Evolutionary conservation across 92 coral and sea anemone species (phyloP), one percentile per base, ranked within the genome.

Genomic region (Heteractis magnifica): DNA sequence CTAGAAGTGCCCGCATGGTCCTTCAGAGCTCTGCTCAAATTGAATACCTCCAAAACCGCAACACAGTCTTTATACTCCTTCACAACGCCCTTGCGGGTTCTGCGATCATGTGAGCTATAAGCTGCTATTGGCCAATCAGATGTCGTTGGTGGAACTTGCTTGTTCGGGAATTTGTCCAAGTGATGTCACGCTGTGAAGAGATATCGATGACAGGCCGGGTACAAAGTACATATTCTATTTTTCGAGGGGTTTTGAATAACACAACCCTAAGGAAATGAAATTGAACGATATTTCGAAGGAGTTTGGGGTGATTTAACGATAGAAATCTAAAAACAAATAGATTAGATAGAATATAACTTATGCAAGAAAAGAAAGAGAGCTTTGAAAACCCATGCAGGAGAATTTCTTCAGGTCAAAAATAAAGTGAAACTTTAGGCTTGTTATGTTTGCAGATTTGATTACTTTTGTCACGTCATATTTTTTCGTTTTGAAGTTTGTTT

Each of bases 1-100:
- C 77, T 48, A 94, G 71, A 19, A 91, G 85, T 71, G 87, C 78
- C 80, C 84, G 88, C 97, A 93, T 93, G 77, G 82, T 75, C 74
- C 73, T 71, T 56, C 81, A 55, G 86, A 79, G 75, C 83, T 15
- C 16, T 8, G 52, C 74, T 44, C 52, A 60, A 10, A 2, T 50
- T 23, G 62, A 79, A 72, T 71, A 18, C 11, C 19, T 16, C 19
- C 13, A 4, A 49, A 75, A 75, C 58, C 65, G 49, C 23, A n/a
- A 26, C 5, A 14, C 80, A 59, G n/a, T 2, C 12, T 75, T 75
- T 75, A 52, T 23, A 77, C 78, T 26, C 78, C 56, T 13, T 51
- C 41, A 16, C 70, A 65, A 12, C 65, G 49, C 74, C 64, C 74
- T 72, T 41, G 60, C 19, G 19, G 10, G 51, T 8, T 14, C 49